These are phyloP conservation scores for Athrips mouffetella DNA, from an alignment of 2,888 invertebrate genomes.

Conservation along the genomic window DNA sequence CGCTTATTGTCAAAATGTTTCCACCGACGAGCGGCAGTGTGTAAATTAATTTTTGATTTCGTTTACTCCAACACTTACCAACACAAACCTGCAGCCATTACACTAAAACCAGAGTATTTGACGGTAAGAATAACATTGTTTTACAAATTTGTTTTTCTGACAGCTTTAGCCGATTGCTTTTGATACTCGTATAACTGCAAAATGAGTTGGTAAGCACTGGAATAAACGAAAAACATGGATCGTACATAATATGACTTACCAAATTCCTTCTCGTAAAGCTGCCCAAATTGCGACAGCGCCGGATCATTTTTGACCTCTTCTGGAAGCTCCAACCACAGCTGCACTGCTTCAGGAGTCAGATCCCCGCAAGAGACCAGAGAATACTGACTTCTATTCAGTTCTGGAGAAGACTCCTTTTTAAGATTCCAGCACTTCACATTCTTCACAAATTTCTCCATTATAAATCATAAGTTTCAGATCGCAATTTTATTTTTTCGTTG, in stretches of 20 bases:
- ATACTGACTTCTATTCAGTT: constrained; percentile 67
- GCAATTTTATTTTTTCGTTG: too few species aligned
- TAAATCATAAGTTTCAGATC: too few species aligned
- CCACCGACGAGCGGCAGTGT: too few species aligned
- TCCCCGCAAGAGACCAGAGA: constrained; percentile 71
- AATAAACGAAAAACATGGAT: neutral
- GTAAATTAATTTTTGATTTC: too few species aligned
- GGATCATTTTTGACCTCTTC: constrained; percentile 83
- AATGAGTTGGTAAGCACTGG: neutral
- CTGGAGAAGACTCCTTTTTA: constrained; percentile 55
- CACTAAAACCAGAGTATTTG: too few species aligned
- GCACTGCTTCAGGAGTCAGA: constrained; percentile 78
- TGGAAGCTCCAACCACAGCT: constrained; percentile 81
- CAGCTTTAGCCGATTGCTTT: too few species aligned
- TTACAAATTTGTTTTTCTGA: too few species aligned
- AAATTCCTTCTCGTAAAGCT: constrained; percentile 70
- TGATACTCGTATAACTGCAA: too few species aligned
- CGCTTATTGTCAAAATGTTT: too few species aligned
- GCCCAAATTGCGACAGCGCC: constrained; percentile 78
- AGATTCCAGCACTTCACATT: constrained; percentile 50
- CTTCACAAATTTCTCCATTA: constrained; percentile 51
- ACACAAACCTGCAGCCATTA: too few species aligned
- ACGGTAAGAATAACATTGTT: too few species aligned
- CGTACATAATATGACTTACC: constrained; percentile 57
- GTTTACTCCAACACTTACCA: too few species aligned